Base-by-base conservation (phyloP, 2,797 vertebrate species). In the Eulemur coronatus region DNA sequence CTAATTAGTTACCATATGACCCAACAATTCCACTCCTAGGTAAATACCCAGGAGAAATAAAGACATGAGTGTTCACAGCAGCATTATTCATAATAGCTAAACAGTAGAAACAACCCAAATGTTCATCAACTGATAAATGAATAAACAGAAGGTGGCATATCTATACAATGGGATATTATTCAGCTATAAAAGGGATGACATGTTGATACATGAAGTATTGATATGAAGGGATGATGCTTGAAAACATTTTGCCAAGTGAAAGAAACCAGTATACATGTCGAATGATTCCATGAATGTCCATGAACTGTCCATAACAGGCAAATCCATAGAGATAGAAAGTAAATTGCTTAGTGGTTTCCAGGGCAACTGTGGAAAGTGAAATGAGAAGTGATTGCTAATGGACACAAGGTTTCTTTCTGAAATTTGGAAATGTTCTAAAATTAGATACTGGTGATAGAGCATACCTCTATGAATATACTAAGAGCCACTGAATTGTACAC, bases 341-440 rank as follows among this genome's bases (percentile, higher is more conserved):
- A 59, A 33, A 76, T 7, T 76, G 50, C 75, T 50, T 17, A 67
- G 55, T 72, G n/a, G 65, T 84, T 82, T 88, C 63, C 30, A 97
- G 73, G 70, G 73, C 63, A 65, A 30, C 28, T 50, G 17, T 30
- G n/a, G 5, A 61, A 82, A 55, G 28, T 17, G 26, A 82, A 65
- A 91, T 52, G 59, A 75, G 69, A 61, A 95, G 5, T 65, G 50
- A 75, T 7, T 81, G 41, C 52, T 72, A 76, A 69, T 24, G 67
- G n/a, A 43, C 41, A 80, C 0, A 79, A 26, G 13, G 80, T 79
- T 79, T 78, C 73, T 84, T 73, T 85, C 41, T 67, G 50, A 92
- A 73, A 86, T 82, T 70, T 76, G 43, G 82, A 96, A 78, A 87
- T 89, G 52, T 55, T 80, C 46, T 72, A 95, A 59, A 89, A 43